Base-by-base conservation (phyloP, 2,797 vertebrate genomes). In the Okamejei kenojei region DNA sequence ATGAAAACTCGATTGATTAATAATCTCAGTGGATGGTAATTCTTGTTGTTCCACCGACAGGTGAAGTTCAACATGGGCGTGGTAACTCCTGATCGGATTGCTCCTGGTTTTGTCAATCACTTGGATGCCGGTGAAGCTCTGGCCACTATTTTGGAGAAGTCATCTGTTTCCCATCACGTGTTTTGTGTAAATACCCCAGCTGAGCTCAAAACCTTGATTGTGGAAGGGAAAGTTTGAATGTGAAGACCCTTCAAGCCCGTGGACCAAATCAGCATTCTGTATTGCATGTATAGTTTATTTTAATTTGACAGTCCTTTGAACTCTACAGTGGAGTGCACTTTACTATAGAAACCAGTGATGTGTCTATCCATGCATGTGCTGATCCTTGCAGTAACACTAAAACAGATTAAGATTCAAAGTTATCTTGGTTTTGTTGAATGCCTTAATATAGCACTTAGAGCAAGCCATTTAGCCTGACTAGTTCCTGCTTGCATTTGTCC, bases 1-100 rank as follows among this genome's bases (percentile, higher is more conserved):
- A 54, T 74, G 9, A 2, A 54, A 74, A 38, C 26, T 91, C 82
- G 11, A 32, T 11, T 45, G 29, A 91, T 73, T 26, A 71, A 32
- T 35, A 19, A 54, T 15, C 71, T 92, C 38, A 29, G 68, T 6
- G 13, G 23, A 58, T 92, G n/a, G 19, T 32, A 65, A 29, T 61
- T 17, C 58, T 74, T 76, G 63, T 35, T 93, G 7, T 91, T 92
- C 19, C 11, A n/a, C 58, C 82, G 38, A 38, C 94, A 98, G 97
- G 95, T 98, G 94, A 98, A 97, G 95, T 97, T 98, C 61, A 94
- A 97, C 94, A 95, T 97, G 8, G 97, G 97, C 0, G 97, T 98
- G 10, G 96, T 95, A 0, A 93, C 96, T 7, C 96, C 96, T 0
- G 97, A 96, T 26, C 96, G 95, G 84, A 94, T 97, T 95, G 95